Evolutionary conservation across 2,888 invertebrate genomes (phyloP).

Genomic region (Boloria euphrosyne): DNA sequence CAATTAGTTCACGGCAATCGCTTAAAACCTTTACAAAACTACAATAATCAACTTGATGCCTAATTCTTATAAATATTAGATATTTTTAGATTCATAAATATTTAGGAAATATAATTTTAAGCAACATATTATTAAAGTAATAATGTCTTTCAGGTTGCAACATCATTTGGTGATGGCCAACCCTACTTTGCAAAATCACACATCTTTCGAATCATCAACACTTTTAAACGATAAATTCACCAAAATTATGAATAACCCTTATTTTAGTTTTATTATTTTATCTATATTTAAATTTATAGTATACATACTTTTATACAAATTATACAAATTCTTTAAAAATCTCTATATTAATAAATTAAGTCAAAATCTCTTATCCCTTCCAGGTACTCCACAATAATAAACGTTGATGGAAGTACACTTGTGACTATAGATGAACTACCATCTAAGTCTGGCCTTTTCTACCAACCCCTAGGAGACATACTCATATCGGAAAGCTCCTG

Average conservation of each 20-base stretch:
- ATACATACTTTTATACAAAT: background rate
- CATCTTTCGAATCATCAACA: no score
- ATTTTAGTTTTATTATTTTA: background rate
- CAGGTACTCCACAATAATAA: background rate
- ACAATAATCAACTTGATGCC: no score
- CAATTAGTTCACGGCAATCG: no score
- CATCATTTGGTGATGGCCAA: no score
- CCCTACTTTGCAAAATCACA: no score
- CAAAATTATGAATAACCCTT: background rate
- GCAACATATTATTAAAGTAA: background rate
- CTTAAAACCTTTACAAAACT: no score
- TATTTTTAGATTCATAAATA: slow-evolving; percentile 19
- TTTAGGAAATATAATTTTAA: background rate
- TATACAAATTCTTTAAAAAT: background rate
- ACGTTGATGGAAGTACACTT: no score
- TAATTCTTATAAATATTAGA: no score
- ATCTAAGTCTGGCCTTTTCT: background rate
- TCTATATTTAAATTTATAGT: no score
- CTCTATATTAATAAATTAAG: no score
- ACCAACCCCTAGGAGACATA: background rate
- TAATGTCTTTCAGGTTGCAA: no score
- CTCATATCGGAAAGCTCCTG: background rate
- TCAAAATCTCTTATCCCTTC: background rate
- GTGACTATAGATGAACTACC: background rate
- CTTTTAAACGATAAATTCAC: background rate